Evolutionary conservation across 2,888 invertebrate species (phyloP), one percentile per base, ranked within the genome.

Genomic region (Cantharis nigra): DNA sequence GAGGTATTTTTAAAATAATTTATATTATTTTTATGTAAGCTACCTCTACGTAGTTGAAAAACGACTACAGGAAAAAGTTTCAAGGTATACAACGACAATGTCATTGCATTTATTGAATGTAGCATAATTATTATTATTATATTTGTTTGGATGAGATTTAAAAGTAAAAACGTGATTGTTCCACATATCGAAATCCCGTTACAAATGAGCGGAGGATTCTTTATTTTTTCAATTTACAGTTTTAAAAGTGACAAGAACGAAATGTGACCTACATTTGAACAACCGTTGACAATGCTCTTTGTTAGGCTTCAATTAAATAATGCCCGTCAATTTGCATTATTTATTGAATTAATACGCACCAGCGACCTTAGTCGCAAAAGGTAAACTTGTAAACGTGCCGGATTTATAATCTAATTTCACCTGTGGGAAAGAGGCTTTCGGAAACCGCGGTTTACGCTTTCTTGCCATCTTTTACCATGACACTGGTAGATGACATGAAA

Each of bases 151-250:
- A 11, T 9, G 49, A 49, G 30, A 63, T 63, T 49, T 75, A 75
- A 78, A 78, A 78, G 78, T 78, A 78, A 78, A 78, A 78, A 78
- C 78, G 69, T 70, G 72, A 28, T 62, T 71, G 78, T 78, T 70
- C 78, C 28, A 78, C 75, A 70, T 78, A 71, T 33, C 33, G 69
- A 71, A 63, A 26, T 75, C 69, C 78, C 78, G 78, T 78, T 78
- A 78, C 30, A 63, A 63, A 49, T 30, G 49, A 72, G 75, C 78
- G 78, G 78, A 78, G 72, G 75, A 70, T 69, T 63, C 71, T 77
- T 74, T 74, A 74, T 64, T 74, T 77, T 72, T 77, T 70, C 75
- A 72, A 78, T 78, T 78, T 78, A 78, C 78, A 78, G 78, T 78
- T 78, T 75, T 70, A 75, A 78, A 75, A 78, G 72, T 70, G 78